Evolutionary conservation across 2,113 vertebrate genomes (phyloP), one percentile per base, ranked within the genome.

Genomic region (Pygathrix nemaeus): DNA sequence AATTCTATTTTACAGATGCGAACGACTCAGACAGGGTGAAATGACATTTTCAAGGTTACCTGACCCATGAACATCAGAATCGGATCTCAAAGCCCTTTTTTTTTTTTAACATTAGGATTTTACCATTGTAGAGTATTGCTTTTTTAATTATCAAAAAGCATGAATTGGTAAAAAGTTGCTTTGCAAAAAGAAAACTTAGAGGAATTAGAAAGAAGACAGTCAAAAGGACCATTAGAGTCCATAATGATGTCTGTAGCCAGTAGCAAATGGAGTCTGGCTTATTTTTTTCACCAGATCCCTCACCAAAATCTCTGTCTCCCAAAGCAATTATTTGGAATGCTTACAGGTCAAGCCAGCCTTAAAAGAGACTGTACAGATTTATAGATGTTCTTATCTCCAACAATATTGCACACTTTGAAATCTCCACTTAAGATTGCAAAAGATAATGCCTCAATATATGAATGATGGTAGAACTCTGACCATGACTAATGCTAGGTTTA

Each of bases 121-220:
- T 59, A 73, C 21, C 43, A 50, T 12, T 61, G 0, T 18, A 85
- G 17, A 57, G 2, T 35, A 59, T 6, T 81, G 18, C 7, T 73
- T 70, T 70, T 55, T 57, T 75, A 11, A 14, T 66, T 30, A 84
- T 59, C 27, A 79, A 84, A 45, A 87, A 93, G 21, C 2, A 80
- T 0, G 8, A 96, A 95, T 66, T 97, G 48, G 50, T 50, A 96
- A 18, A 30, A 76, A 88, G 32, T 78, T 83, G 6, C 23, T 89
- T 95, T 84, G 21, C 78, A 95, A 97, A 95, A 87, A 7, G 16
- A 92, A 73, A 64, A 79, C 57, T 43, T 68, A 70, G 27, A 40
- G 61, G 85, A 82, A 86, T 18, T 48, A 66, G 57, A 82, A 94
- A 45, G 35, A 93, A 90, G 3, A 88, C 92, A 84, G 17, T 38